Conservation (phyloP, 2,888 invertebrate genomes). For the Stenoptilia bipunctidactyla region DNA sequence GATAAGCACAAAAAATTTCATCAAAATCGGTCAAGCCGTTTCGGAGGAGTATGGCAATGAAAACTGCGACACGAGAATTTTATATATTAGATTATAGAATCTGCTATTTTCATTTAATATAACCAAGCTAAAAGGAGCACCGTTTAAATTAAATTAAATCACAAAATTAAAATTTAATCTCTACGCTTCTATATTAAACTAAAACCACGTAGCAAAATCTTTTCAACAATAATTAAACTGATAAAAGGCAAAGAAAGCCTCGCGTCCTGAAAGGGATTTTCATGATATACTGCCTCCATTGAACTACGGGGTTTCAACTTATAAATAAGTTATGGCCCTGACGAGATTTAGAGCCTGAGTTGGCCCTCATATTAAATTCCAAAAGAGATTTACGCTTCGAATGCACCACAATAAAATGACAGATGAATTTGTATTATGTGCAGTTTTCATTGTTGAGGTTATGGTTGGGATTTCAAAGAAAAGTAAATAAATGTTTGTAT, state of each 20-base stretch:
- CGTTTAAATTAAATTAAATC: no score
- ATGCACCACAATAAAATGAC: constrained; percentile 4
- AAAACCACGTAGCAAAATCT: background rate
- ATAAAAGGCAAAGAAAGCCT: constrained; percentile 6
- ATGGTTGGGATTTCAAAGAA: no score
- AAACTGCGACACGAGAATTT: no score
- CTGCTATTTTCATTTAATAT: no score
- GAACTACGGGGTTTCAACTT: constrained; percentile 5
- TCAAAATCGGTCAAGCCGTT: no score
- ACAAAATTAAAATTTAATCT: no score
- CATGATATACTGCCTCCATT: constrained; percentile 1
- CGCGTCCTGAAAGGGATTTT: constrained; percentile 13
- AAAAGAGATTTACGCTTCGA: constrained; percentile 8
- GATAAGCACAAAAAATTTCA: no score
- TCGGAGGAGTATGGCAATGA: no score
- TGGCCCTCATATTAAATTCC: constrained; percentile 11
- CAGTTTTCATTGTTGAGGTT: constrained; percentile 1
- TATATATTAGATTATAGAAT: no score
- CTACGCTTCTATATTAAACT: background rate
- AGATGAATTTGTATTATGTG: constrained; percentile 5
- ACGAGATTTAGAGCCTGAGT: constrained; percentile 8
- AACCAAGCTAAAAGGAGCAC: no score
- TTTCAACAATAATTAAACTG: constrained; percentile 12
- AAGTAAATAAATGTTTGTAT: no score
- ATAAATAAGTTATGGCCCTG: constrained; percentile 12